Evolutionary conservation across 2,888 invertebrate genomes (phyloP).

Genomic region (Trisateles emortualis): DNA sequence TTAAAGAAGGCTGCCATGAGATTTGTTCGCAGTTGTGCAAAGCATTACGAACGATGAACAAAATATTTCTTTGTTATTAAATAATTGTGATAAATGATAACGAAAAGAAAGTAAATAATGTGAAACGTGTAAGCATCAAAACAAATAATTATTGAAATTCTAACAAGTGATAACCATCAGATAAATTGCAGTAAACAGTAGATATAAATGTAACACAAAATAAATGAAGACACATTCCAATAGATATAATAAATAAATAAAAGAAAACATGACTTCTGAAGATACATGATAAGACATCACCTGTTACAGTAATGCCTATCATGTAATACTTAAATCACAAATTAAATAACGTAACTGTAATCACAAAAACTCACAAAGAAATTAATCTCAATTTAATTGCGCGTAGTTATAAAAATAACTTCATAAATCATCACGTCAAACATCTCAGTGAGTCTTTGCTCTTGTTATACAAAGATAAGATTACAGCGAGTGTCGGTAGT

Average conservation of each 20-base stretch:
- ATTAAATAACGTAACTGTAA: constrained; percentile 6
- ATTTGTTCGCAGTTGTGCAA: background rate
- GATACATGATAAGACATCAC: background rate
- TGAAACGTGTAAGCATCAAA: no score
- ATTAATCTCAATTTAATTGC: constrained; percentile 49
- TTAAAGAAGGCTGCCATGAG: constrained; percentile 6
- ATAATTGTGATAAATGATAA: background rate
- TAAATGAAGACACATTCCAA: no score
- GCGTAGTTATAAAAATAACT: constrained; percentile 71
- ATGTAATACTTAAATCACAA: background rate
- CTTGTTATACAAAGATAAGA: constrained; percentile 77
- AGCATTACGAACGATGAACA: background rate
- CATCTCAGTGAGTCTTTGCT: constrained; percentile 64
- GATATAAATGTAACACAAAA: no score
- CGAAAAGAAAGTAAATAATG: background rate
- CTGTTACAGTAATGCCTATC: background rate
- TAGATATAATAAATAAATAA: no score
- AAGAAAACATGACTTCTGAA: no score
- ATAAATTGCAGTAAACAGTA: no score
- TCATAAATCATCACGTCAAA: constrained; percentile 76
- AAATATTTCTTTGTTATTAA: background rate
- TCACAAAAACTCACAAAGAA: constrained; percentile 25
- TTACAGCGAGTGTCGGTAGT: constrained; percentile 54
- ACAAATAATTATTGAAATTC: no score
- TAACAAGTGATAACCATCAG: no score